A percentile compares a stretch with the other conserved stretches of the same genome.
Evolutionary conservation across 2,113 vertebrate genomes (phyloP).

Genomic region (Apistogramma diplotaenia): DNA sequence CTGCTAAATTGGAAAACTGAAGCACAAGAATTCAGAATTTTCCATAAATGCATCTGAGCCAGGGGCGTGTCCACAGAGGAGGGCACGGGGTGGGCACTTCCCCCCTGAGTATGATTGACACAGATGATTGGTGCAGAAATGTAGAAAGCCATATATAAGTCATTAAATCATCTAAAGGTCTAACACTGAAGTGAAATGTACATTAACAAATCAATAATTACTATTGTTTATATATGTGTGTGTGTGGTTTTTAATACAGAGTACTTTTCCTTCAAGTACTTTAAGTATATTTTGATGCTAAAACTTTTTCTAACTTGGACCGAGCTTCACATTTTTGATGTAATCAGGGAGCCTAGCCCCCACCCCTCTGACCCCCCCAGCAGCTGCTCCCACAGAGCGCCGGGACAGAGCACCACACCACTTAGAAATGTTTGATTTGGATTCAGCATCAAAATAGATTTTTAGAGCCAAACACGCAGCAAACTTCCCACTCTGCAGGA

Average conservation of each 20-base stretch:
- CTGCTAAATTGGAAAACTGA: neutral
- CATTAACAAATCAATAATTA: fast-evolving
- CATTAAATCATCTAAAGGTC: neutral
- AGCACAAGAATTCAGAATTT: neutral
- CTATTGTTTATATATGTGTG: neutral
- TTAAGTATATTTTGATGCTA: neutral
- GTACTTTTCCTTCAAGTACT: neutral
- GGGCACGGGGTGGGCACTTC: neutral
- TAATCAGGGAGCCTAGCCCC: neutral
- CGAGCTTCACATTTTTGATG: neutral
- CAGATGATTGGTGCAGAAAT: too few species aligned
- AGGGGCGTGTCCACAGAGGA: neutral
- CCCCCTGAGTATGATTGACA: too few species aligned
- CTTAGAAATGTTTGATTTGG: constrained; percentile 12
- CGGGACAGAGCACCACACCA: neutral
- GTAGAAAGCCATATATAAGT: too few species aligned
- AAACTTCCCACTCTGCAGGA: neutral
- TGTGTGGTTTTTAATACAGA: neutral
- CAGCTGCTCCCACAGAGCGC: neutral
- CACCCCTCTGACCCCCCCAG: neutral
- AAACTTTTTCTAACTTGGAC: neutral
- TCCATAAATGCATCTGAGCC: neutral
- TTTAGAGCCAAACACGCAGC: neutral
- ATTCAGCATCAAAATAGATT: neutral
- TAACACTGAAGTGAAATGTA: neutral